Percentiles rank a stretch among this genome's conserved stretches.
phyloP scores from a whole-genome alignment of 2,888 invertebrate genomes.

The Mythimna vitellina region DNA sequence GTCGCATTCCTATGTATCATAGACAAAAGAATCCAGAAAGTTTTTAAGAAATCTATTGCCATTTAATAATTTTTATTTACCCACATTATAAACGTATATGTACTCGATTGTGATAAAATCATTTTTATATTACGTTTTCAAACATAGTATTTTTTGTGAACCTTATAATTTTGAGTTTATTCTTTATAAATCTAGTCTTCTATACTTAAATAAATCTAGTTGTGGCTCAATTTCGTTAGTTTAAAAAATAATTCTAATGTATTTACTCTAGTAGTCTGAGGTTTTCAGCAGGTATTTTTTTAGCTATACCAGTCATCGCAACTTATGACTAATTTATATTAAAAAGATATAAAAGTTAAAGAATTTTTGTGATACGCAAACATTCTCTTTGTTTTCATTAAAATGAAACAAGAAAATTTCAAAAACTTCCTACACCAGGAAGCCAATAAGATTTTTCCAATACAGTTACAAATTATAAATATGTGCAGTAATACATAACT shows the following conservation, averaged over 20 bases:
- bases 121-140: too few species aligned
- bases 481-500: too few species aligned
- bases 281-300: background rate
- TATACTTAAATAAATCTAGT: background rate
- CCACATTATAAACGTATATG: background rate
- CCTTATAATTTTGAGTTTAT: background rate
- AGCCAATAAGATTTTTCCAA: too few species aligned
- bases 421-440: too few species aligned
- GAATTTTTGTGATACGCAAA: too few species aligned
- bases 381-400: too few species aligned
- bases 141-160: background rate
- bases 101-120: background rate
- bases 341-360: too few species aligned
- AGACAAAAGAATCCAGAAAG: constrained; percentile 52
- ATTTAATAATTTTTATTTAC: constrained; percentile 9
- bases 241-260: background rate
- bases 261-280: too few species aligned
- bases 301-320: background rate
- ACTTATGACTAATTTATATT: too few species aligned
- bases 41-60: constrained; percentile 41
- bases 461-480: too few species aligned
- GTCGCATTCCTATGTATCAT: constrained; percentile 50
- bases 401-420: too few species aligned
- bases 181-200: background rate
- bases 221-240: background rate